Evolutionary conservation across 1,140 invertebrate genomes (phyloP).

Genomic region (Muscidifurax raptorellus): DNA sequence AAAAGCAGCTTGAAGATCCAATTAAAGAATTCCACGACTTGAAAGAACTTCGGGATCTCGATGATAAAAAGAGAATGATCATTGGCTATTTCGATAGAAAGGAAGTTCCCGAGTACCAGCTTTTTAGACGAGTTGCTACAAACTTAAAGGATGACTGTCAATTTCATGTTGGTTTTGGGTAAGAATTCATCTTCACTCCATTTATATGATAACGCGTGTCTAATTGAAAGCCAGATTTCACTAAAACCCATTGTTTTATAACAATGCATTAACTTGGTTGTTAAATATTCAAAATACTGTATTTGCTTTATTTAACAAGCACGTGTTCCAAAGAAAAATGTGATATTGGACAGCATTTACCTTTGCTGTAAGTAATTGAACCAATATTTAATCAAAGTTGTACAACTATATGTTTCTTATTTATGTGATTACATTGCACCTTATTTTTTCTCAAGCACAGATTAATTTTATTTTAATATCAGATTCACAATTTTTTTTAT

Average conservation of each 20-base stretch:
- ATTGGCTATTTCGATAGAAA: constrained; percentile 94
- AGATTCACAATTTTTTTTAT: neutral
- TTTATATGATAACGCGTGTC: constrained; percentile 20
- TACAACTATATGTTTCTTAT: neutral
- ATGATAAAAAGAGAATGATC: constrained; percentile 93
- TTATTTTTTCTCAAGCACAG: neutral
- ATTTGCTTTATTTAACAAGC: constrained; percentile 69
- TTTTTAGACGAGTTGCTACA: constrained; percentile 88
- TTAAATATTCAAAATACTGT: constrained; percentile 30
- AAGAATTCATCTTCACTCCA: constrained; percentile 69
- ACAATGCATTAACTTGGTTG: constrained; percentile 24
- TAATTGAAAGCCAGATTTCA: neutral
- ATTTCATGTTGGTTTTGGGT: constrained; percentile 96
- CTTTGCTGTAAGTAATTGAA: constrained; percentile 69
- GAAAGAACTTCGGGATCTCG: constrained; percentile 86
- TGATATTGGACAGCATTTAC: constrained; percentile 70
- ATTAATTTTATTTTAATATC: neutral
- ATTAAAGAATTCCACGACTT: constrained; percentile 86
- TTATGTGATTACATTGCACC: neutral
- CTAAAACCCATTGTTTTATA: neutral
- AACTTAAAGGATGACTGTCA: constrained; percentile 97
- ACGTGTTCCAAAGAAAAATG: constrained; percentile 72
- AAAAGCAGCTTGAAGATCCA: constrained; percentile 93
- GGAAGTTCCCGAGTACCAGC: constrained; percentile 87
- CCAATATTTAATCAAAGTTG: constrained; percentile 18